These are phyloP conservation scores for Scaptodrosophila latifasciaeformis DNA, from an alignment of 2,888 invertebrate genomes.

Conservation along the genomic window DNA sequence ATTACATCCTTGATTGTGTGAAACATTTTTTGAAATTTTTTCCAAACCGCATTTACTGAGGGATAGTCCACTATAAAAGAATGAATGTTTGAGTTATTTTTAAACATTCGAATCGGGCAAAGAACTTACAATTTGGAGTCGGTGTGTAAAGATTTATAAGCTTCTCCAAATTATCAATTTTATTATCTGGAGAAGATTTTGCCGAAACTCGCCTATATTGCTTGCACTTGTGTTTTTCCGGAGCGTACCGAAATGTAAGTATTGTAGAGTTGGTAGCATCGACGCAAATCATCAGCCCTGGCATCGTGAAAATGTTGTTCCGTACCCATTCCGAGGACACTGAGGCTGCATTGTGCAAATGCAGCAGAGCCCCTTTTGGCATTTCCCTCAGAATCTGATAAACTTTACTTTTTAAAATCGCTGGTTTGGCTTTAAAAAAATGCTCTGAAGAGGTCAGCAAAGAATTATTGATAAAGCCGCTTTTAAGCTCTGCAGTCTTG, in stretches of 20 bases:
- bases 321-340: constrained; percentile 76
- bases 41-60: constrained; percentile 73
- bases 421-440: constrained; percentile 76
- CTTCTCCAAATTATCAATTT: constrained; percentile 74
- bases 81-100: neutral
- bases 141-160: constrained; percentile 78
- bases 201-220: no score
- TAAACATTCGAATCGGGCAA: neutral
- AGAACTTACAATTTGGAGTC: constrained; percentile 71
- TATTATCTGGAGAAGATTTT: constrained; percentile 38
- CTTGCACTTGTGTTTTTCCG: constrained; percentile 38
- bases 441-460: constrained; percentile 52
- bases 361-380: constrained; percentile 78
- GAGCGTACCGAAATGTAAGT: constrained; percentile 40
- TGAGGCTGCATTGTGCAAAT: constrained; percentile 76
- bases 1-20: constrained; percentile 74
- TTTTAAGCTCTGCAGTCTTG: neutral
- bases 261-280: constrained; percentile 30
- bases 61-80: constrained; percentile 54
- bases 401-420: constrained; percentile 77
- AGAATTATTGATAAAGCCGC: neutral
- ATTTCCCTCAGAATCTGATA: constrained; percentile 77
- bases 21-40: constrained; percentile 76
- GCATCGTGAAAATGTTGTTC: constrained; percentile 75
- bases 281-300: constrained; percentile 51